These are phyloP conservation scores for Neoarius graeffei DNA, from an alignment of 2,113 vertebrate species.

Conservation along the genomic window DNA sequence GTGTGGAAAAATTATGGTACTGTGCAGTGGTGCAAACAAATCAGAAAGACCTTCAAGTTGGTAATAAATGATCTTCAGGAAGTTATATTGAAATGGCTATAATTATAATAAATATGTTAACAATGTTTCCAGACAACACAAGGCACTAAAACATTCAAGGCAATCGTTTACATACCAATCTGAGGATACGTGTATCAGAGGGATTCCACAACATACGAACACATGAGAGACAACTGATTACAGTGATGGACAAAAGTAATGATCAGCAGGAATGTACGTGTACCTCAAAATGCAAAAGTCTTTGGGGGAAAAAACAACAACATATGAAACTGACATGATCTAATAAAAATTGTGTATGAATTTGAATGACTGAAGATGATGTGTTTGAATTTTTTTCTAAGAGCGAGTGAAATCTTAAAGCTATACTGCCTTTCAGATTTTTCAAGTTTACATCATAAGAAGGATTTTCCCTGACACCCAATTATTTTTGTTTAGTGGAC, in stretches of 20 bases:
- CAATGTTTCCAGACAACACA: constrained; percentile 17
- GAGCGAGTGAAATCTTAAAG: too few relatives aligned
- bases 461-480: too few relatives aligned
- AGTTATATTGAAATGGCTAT: not conserved
- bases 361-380: not conserved
- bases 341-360: not conserved
- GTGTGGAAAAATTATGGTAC: not conserved
- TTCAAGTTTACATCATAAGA: too few relatives aligned
- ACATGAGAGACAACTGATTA: not conserved
- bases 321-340: not conserved
- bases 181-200: not conserved
- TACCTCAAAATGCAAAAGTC: not conserved
- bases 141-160: not conserved
- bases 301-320: not conserved
- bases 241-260: not conserved
- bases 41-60: constrained; percentile 1
- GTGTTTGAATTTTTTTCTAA: not conserved
- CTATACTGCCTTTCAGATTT: too few relatives aligned
- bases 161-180: not conserved
- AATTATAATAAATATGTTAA: not conserved
- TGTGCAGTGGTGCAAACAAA: not conserved
- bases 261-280: not conserved
- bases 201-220: not conserved
- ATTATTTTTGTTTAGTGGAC: too few relatives aligned
- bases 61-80: constrained; percentile 17